Percentiles rank a stretch among this genome's conserved stretches.
Conservation (phyloP, 1,140 invertebrate genomes). For the Gonioctena quinquepunctata region DNA sequence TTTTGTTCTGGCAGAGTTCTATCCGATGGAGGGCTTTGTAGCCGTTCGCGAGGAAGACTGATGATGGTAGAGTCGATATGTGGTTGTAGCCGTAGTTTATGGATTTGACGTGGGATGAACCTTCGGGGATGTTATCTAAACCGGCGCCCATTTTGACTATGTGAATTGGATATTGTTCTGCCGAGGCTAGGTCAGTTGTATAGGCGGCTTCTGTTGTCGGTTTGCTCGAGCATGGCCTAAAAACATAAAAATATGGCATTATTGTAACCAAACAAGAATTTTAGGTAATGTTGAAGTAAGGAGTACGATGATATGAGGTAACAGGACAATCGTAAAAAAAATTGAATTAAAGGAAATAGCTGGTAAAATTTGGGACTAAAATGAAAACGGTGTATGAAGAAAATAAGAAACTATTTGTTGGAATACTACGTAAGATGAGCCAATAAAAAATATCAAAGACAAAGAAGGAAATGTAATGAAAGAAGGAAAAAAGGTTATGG, state of each 20-base stretch:
- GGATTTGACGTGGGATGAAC: constrained; percentile 22
- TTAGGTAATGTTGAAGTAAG: too few species aligned
- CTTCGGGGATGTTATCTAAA: constrained; percentile 39
- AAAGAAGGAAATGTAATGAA: too few species aligned
- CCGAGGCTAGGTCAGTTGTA: not conserved
- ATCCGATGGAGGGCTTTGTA: constrained; percentile 40
- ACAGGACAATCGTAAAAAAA: too few species aligned
- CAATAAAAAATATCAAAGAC: too few species aligned
- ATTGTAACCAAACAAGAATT: too few species aligned
- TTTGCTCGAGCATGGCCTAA: not conserved
- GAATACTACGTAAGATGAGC: too few species aligned
- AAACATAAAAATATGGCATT: constrained; percentile 12
- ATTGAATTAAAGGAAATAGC: too few species aligned
- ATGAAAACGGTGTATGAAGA: too few species aligned
- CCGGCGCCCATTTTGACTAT: constrained; percentile 36
- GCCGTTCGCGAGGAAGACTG: constrained; percentile 39
- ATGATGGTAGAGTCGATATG: constrained; percentile 32
- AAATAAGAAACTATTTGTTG: too few species aligned
- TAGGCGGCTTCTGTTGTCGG: not conserved
- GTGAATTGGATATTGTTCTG: constrained; percentile 18
- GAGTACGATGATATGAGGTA: too few species aligned
- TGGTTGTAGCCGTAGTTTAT: constrained; percentile 49
- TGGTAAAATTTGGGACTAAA: too few species aligned
- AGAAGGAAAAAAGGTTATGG: too few species aligned
- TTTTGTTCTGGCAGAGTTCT: constrained; percentile 43